phyloP scores from a whole-genome alignment of 2,888 invertebrate genomes.

The Gandaritis pyraliata region DNA sequence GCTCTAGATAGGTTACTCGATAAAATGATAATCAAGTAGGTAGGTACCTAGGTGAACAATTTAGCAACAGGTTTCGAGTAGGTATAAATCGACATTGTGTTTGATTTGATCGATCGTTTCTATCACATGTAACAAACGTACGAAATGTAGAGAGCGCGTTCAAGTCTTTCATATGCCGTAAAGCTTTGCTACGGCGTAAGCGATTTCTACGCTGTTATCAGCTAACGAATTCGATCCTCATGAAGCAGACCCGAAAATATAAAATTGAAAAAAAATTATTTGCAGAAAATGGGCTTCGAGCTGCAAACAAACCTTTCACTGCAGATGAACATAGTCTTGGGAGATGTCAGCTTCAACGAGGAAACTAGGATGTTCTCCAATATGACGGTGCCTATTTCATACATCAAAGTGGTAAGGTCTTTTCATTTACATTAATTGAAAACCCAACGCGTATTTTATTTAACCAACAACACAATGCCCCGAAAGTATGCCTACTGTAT shows the following conservation, averaged over 20 bases:
- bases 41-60: too few species aligned
- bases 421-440: neutral
- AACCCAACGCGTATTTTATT: too few species aligned
- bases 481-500: too few species aligned
- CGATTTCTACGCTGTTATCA: too few species aligned
- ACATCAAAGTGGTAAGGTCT: constrained; percentile 88
- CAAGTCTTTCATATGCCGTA: neutral
- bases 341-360: constrained; percentile 83
- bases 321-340: constrained; percentile 88
- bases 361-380: constrained; percentile 85
- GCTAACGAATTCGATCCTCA: too few species aligned
- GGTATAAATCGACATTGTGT: too few species aligned
- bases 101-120: too few species aligned
- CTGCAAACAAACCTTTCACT: constrained; percentile 86
- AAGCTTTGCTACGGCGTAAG: too few species aligned
- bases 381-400: constrained; percentile 87
- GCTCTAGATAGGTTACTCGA: too few species aligned
- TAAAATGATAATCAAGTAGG: neutral
- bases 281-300: constrained; percentile 86
- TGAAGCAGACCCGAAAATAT: too few species aligned
- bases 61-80: too few species aligned
- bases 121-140: neutral
- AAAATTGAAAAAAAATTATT: neutral
- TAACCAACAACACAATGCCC: too few species aligned
- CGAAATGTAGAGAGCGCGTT: constrained; percentile 2